Evolutionary conservation across 2,888 invertebrate species (phyloP).

Genomic region (Eupithecia subfuscata): DNA sequence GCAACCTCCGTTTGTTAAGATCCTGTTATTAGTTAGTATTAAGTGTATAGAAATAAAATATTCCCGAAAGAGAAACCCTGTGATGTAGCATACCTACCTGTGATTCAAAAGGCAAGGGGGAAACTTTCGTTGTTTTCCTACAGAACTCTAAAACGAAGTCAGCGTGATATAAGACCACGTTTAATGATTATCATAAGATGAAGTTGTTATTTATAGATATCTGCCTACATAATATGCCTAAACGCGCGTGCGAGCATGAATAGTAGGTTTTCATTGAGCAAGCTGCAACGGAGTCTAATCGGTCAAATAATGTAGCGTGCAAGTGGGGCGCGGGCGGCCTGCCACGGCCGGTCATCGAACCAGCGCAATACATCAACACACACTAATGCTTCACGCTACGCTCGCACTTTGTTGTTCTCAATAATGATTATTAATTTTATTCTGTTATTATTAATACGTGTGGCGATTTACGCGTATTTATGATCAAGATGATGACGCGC

Average conservation of each 20-base stretch:
- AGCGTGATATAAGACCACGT: not conserved
- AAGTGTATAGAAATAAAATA: not conserved
- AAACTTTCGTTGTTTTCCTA: not conserved
- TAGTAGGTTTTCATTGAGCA: constrained; percentile 68
- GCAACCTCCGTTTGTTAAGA: too few relatives aligned
- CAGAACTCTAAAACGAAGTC: not conserved
- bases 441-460: not conserved
- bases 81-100: not conserved
- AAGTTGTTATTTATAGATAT: constrained; percentile 32
- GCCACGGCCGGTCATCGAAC: constrained; percentile 76
- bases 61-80: not conserved
- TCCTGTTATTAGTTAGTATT: not conserved
- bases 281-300: constrained; percentile 66
- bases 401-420: constrained; percentile 21
- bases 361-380: constrained; percentile 41
- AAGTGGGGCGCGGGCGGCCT: constrained; percentile 49
- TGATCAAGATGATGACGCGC: not conserved
- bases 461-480: not conserved
- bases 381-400: constrained; percentile 19
- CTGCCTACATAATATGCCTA: constrained; percentile 15
- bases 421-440: constrained; percentile 2
- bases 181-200: constrained; percentile 15
- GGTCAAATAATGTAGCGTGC: constrained; percentile 65
- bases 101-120: not conserved
- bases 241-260: constrained; percentile 56